A percentile compares a stretch with the other conserved stretches of the same genome.
Conservation (phyloP, 92 coral and sea anemone genomes). For the Plumapathes pennacea region DNA sequence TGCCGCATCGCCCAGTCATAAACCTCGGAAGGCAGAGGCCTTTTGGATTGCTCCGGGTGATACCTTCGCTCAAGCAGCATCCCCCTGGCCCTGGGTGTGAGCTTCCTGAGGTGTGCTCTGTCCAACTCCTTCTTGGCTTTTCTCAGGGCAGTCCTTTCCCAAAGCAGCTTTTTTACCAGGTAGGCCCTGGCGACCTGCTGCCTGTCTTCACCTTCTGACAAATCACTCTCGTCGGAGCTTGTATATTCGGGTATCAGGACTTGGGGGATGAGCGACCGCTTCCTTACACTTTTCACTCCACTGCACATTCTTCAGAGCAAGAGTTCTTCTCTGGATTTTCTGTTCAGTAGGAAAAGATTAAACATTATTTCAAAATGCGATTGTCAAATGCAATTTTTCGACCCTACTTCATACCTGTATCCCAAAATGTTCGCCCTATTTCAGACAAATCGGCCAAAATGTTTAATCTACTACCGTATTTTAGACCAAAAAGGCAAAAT, state of each 20-base stretch:
- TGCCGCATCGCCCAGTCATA: conserved; percentile 31
- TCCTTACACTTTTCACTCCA: conserved; percentile 15
- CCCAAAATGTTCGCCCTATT: no score
- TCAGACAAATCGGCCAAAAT: no score
- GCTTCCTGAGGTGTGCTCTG: conserved; percentile 1
- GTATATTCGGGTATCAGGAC: conserved; percentile 7
- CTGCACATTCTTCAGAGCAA: conserved; percentile 14
- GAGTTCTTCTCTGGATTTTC: conserved; percentile 20
- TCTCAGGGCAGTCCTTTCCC: conserved; percentile 47
- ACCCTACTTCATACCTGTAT: no score
- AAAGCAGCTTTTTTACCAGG: conserved; percentile 29
- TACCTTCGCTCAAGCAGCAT: conserved; percentile 8
- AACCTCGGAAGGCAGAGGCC: conserved; percentile 11
- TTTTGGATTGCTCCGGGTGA: conserved; percentile 15
- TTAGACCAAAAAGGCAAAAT: no score
- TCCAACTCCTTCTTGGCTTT: conserved; percentile 28
- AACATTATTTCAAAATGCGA: no score
- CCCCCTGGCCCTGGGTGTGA: conserved; percentile 6
- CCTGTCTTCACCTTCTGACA: conserved; percentile 36
- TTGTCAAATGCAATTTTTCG: no score
- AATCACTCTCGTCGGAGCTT: conserved; percentile 19
- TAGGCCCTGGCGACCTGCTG: conserved; percentile 4
- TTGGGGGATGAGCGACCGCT: not conserved
- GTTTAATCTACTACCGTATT: no score
- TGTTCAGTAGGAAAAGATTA: conserved; percentile 2